Base-by-base conservation (phyloP, 23 tunicate genomes). In the Ciona savignyi region DNA sequence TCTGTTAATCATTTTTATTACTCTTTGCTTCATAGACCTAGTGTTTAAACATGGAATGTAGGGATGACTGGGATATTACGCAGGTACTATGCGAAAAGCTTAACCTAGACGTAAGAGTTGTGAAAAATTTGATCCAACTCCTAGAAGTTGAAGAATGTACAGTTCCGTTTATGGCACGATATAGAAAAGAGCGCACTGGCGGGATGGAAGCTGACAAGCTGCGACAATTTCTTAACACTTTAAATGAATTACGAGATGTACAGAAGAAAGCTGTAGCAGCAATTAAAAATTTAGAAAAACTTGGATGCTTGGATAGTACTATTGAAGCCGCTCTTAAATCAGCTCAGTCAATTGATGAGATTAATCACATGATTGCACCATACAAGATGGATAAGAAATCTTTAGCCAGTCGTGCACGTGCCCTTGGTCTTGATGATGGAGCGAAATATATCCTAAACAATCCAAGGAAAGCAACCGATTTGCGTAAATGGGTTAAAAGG, bases 81-180 rank as follows among this genome's bases (percentile, higher is more conserved):
- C 56, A 42, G 9, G 11, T 42, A 15, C 56, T 42, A 6, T 42
- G 11, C 56, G 56, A 42, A 42, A 42, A 15, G 15, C 56, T 42
- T 6, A 42, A 42, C 15, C 11, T 42, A 6, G 56, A 42, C 15
- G 15, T 6, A 42, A 74, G 77, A 2, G 76, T 77, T 0, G 87
- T 71, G 27, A 78, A 77, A 30, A 48, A 68, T 34, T 74, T 90
- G 20, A 64, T 79, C 26, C 60, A 49, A 23, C 62, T 91, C 80
- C 21, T 91, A 4, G 97, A 91, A 65, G 70, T 34, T 3, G 86
- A 91, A 35, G 91, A 91, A 74, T 91, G 91, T 60, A 91, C 97
- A 19, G 63, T 91, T 60, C 97, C 97, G 4, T 91, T 91, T 60
- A 80, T 91, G 33, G 86, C 97, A 42, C 83, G 97, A 20, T 91